Evolutionary conservation across 1,140 invertebrate species (phyloP), one percentile per base, ranked within the genome.

Genomic region (Babylonia areolata): DNA sequence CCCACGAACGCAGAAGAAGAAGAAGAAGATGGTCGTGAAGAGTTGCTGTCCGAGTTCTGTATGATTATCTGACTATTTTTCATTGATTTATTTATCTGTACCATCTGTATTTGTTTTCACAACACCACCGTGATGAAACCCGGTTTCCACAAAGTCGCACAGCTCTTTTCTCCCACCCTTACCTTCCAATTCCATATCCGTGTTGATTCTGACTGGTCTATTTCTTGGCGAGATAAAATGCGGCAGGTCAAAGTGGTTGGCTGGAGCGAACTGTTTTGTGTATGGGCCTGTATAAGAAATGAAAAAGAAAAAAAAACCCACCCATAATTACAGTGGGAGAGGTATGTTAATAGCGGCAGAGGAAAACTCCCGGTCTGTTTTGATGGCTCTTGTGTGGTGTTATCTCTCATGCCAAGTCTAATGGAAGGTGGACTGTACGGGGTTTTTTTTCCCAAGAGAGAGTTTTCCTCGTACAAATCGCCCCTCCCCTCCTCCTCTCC

Each of bases 391-490:
- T n/a, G 58, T 64, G 58, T 64, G 58, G 5, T 64, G 58, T 64
- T 64, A 64, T 64, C 58, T 64, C 58, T 64, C 58, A 64, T 64
- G 58, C 58, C 58, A 64, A 23, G 58, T 64, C 58, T 64, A 64
- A 64, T 64, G 58, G 58, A 64, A 23, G 58, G 58, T 23, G 58
- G 28, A 64, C 58, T 5, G n/a, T n/a, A n/a, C n/a, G 46, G 17
- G 9, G 46, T 64, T 64, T 23, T 64, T 64, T 6, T 23, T 23
- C 58, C 28, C 58, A 12, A n/a, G n/a, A n/a, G n/a, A n/a, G 20
- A 28, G 58, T 64, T 64, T 64, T 64, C 58, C 58, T 23, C 58
- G 15, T 64, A 64, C 58, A 64, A n/a, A 64, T 64, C 1, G 58
- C 5, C 58, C 5, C 28, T 23, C 28, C 42, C 42, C 42, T 15